These are phyloP conservation scores for Canis aureus DNA, from an alignment of 2,113 vertebrate species.

Conservation along the genomic window DNA sequence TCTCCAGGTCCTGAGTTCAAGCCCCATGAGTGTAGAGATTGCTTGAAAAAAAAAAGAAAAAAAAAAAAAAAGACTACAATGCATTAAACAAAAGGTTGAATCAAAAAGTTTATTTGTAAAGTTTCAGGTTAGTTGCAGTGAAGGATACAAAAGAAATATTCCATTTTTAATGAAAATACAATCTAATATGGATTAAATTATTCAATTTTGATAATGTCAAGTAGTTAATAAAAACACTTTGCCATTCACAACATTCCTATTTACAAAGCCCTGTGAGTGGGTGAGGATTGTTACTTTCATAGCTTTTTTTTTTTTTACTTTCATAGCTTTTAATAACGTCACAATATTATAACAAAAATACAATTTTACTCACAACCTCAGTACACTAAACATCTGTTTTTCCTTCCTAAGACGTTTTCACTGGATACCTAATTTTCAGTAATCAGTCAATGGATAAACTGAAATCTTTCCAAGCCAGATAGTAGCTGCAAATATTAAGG, in stretches of 20 bases:
- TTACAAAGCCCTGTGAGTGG: neutral
- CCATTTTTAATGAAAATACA: conserved; percentile 14
- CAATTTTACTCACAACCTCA: neutral
- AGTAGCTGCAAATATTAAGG: neutral
- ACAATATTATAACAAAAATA: neutral
- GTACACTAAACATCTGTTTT: neutral
- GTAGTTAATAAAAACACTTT: conserved; percentile 30
- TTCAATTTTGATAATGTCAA: neutral
- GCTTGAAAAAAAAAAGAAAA: neutral
- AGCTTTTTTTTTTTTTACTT: neutral
- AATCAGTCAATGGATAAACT: neutral
- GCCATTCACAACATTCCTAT: neutral
- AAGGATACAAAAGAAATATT: neutral
- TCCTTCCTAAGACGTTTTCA: neutral
- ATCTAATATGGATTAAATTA: conserved; percentile 6
- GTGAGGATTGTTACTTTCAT: neutral
- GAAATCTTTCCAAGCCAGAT: neutral
- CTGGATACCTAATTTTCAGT: neutral
- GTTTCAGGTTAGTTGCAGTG: conserved; percentile 9
- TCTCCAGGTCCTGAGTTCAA: neutral
- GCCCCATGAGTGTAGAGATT: neutral
- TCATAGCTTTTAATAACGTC: neutral
- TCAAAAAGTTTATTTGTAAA: neutral
- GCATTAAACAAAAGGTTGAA: conserved; percentile 23
- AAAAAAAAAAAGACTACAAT: neutral